A percentile compares a stretch with the other conserved stretches of the same genome.
phyloP scores from a whole-genome alignment of 2,797 vertebrate genomes.

The Channallabes apus region DNA sequence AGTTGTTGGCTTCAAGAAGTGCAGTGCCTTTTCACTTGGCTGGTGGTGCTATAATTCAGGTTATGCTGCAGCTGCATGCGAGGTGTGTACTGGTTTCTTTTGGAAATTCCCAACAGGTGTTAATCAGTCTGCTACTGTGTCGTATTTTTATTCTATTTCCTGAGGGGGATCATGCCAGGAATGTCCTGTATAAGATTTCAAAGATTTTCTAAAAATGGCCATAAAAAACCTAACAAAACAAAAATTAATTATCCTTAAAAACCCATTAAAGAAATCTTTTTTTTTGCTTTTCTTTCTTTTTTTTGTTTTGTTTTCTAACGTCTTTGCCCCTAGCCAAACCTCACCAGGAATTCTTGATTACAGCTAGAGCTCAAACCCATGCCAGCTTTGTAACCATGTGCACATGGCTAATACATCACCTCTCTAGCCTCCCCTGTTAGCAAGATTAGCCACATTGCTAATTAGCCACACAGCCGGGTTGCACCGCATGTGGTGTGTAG shows the following conservation, averaged over 20 bases:
- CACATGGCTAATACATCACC: no score
- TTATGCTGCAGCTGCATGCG: conserved; percentile 55
- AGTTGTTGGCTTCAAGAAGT: conserved; percentile 41
- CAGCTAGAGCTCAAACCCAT: background rate
- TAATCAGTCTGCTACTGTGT: background rate
- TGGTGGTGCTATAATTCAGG: conserved; percentile 78
- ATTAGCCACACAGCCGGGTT: background rate
- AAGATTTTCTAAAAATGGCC: background rate
- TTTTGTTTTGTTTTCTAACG: background rate
- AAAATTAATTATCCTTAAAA: no score
- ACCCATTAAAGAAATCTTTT: background rate
- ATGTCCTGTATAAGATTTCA: background rate
- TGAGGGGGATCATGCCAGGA: background rate
- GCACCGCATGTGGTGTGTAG: background rate
- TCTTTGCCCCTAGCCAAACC: background rate
- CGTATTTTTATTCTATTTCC: no score
- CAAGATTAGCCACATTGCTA: conserved; percentile 12
- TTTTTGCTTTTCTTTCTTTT: background rate
- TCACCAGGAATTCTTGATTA: background rate
- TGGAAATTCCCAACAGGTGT: background rate
- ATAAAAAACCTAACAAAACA: background rate
- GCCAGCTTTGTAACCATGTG: no score
- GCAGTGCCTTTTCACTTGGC: conserved; percentile 63
- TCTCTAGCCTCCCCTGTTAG: background rate
- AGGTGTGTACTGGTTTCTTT: background rate